These are phyloP conservation scores for Zaprionus africanus DNA, from an alignment of 1,140 invertebrate genomes.

Conservation along the genomic window DNA sequence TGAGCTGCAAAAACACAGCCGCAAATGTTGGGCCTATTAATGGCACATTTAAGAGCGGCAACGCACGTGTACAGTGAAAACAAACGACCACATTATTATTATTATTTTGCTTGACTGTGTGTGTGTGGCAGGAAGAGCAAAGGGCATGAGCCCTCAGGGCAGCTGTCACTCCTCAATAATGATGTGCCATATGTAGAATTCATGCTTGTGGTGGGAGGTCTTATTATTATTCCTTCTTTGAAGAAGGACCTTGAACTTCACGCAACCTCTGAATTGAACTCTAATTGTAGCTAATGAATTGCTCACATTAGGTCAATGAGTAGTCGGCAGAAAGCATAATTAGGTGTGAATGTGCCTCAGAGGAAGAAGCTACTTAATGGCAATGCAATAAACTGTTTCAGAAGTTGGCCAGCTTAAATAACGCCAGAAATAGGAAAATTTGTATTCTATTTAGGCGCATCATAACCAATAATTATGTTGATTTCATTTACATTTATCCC, in stretches of 20 bases:
- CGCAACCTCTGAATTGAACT: slow-evolving; percentile 64
- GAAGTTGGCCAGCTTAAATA: neutral
- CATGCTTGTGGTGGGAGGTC: neutral
- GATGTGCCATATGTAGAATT: slow-evolving; percentile 60
- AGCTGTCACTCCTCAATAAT: slow-evolving; percentile 51
- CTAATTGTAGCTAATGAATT: slow-evolving; percentile 76
- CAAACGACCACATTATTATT: slow-evolving; percentile 74
- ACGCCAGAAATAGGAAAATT: neutral
- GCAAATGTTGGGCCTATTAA: slow-evolving; percentile 71
- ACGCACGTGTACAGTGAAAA: slow-evolving; percentile 67
- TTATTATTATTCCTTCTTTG: slow-evolving; percentile 25
- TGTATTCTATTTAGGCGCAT: too few relatives aligned
- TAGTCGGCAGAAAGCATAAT: slow-evolving; percentile 25
- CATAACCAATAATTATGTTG: too few relatives aligned
- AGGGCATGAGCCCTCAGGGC: neutral
- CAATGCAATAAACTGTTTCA: slow-evolving; percentile 52
- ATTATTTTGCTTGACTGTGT: slow-evolving; percentile 43
- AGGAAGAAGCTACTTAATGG: slow-evolving; percentile 51
- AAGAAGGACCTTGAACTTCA: slow-evolving; percentile 59
- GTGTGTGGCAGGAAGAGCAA: neutral
- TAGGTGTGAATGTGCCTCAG: slow-evolving; percentile 21
- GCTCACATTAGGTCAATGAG: slow-evolving; percentile 70
- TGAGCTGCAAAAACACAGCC: slow-evolving; percentile 58
- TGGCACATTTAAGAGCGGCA: slow-evolving; percentile 60
- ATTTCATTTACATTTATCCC: too few relatives aligned